These are phyloP conservation scores for Psylliodes chrysocephalus DNA, from an alignment of 2,888 invertebrate species.

Conservation along the genomic window DNA sequence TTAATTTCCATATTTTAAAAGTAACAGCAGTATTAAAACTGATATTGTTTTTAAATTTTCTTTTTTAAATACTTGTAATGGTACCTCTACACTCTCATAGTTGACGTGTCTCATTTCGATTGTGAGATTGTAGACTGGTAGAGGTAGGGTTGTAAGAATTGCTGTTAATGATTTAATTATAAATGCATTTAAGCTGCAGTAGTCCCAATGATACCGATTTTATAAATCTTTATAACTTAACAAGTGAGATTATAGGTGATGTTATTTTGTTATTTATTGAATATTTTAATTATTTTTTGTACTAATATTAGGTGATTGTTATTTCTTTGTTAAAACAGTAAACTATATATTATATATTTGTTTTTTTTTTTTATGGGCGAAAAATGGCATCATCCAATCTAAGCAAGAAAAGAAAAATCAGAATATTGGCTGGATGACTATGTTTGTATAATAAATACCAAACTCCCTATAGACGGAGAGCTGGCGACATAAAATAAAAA, in stretches of 20 bases:
- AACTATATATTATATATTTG: slow-evolving; percentile 13
- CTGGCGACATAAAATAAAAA: no score
- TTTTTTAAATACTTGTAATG: background rate
- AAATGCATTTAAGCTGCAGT: background rate
- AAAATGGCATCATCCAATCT: no score
- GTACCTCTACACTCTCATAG: background rate
- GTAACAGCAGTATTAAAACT: background rate
- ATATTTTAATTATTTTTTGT: slow-evolving; percentile 28
- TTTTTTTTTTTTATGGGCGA: no score
- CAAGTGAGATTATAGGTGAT: slow-evolving; percentile 22
- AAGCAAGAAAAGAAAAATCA: no score
- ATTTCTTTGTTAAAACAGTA: slow-evolving; percentile 23
- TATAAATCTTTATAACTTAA: background rate
- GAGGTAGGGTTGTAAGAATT: no score
- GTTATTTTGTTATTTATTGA: slow-evolving; percentile 26
- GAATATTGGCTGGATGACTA: no score
- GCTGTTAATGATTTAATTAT: no score
- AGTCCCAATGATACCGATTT: background rate
- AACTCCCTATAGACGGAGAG: no score
- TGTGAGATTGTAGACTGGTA: no score
- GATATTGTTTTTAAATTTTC: background rate
- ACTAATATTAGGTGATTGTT: slow-evolving; percentile 21
- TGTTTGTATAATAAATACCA: no score
- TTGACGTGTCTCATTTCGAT: no score
- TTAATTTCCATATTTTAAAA: background rate